Evolutionary conservation across 2,888 invertebrate genomes (phyloP).

Genomic region (Bellardia bayeri): DNA sequence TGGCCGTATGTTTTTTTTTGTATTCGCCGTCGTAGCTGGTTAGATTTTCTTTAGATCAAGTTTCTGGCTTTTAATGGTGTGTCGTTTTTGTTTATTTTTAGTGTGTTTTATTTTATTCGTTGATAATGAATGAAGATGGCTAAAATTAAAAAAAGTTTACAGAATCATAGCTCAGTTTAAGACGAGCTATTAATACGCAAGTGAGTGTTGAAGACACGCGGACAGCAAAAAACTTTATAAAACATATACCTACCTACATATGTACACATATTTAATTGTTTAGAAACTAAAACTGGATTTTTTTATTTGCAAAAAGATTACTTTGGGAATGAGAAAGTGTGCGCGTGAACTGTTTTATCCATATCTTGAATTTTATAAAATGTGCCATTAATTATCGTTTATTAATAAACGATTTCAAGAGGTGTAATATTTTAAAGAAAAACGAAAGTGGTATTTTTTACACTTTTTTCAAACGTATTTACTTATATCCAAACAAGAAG

Average conservation of each 20-base stretch:
- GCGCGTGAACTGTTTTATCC: not conserved
- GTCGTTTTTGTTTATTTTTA: constrained; percentile 45
- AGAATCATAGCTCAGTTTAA: constrained; percentile 63
- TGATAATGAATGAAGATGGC: constrained; percentile 53
- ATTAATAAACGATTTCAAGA: constrained; percentile 33
- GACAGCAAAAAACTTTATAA: not conserved
- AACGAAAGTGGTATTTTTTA: constrained; percentile 48
- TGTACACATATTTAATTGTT: not conserved
- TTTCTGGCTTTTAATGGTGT: constrained; percentile 36
- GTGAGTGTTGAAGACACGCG: constrained; percentile 53
- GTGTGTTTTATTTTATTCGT: constrained; percentile 55
- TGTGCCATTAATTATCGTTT: constrained; percentile 61
- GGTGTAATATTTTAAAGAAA: constrained; percentile 13
- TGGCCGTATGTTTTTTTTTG: constrained; percentile 15
- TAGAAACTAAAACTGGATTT: constrained; percentile 63
- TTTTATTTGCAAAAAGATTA: constrained; percentile 24
- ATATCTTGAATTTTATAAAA: constrained; percentile 13
- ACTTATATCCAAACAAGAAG: not conserved
- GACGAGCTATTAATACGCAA: constrained; percentile 59
- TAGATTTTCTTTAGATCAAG: constrained; percentile 49
- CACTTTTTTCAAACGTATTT: not conserved
- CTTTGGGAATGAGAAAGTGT: constrained; percentile 23
- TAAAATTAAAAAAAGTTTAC: constrained; percentile 62
- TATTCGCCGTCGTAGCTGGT: not conserved
- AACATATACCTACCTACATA: too few relatives aligned